phyloP scores from a whole-genome alignment of 2,113 vertebrate genomes.

The Eptatretus burgeri region DNA sequence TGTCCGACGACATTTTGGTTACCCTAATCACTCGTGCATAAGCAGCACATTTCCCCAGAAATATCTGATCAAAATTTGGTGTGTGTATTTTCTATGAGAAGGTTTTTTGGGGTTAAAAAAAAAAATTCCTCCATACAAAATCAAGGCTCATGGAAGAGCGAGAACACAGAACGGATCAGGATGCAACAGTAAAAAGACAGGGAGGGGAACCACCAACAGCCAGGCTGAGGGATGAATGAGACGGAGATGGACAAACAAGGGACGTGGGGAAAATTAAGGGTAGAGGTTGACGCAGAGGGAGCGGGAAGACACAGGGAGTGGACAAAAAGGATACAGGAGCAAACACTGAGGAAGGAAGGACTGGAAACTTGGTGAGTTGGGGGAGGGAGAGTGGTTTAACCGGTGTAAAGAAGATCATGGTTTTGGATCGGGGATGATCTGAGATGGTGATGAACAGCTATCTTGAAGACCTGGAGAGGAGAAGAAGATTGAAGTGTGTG shows the following conservation, averaged over 20 bases:
- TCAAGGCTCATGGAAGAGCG: not conserved
- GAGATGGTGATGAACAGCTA: not conserved
- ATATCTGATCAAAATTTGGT: not conserved
- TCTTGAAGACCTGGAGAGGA: not conserved
- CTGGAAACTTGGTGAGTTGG: not conserved
- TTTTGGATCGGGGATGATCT: not conserved
- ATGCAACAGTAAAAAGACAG: not conserved
- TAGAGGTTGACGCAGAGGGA: not conserved
- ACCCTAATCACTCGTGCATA: not conserved
- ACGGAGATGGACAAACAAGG: not conserved
- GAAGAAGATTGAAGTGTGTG: not conserved
- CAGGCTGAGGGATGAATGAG: not conserved
- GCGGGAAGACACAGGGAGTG: not conserved
- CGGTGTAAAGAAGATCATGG: not conserved
- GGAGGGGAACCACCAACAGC: not conserved
- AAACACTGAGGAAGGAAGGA: not conserved
- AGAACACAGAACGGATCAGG: not conserved
- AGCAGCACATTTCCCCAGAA: not conserved
- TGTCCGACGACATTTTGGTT: not conserved
- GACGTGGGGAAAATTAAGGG: not conserved
- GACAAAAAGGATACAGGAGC: not conserved
- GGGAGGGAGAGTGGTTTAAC: not conserved
- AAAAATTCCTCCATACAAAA: not conserved
- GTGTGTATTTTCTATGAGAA: not conserved
- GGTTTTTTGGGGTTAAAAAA: not conserved